These are phyloP conservation scores for Acronicta alni DNA, from an alignment of 2,888 invertebrate species.

Conservation along the genomic window DNA sequence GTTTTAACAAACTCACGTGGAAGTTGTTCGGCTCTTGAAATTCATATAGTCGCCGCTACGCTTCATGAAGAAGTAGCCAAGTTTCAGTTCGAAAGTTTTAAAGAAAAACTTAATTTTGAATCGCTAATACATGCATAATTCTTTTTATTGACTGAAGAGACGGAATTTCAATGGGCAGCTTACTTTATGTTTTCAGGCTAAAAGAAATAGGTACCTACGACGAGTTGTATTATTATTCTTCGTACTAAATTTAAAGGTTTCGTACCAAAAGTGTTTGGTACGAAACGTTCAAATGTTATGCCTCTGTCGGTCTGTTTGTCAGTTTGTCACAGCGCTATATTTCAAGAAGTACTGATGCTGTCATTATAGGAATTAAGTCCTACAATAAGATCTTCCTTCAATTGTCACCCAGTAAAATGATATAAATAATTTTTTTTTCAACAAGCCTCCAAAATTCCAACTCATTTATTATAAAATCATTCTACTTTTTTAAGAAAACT, in stretches of 20 bases:
- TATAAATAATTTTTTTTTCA: too few relatives aligned
- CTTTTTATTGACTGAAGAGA: background rate
- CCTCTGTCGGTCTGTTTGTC: too few relatives aligned
- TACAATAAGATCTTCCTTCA: too few relatives aligned
- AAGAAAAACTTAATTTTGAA: slow-evolving; percentile 48
- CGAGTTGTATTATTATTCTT: too few relatives aligned
- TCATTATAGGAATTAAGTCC: too few relatives aligned
- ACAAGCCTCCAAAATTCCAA: background rate
- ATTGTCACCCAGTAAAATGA: too few relatives aligned
- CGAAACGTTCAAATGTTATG: too few relatives aligned
- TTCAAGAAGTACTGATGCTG: too few relatives aligned
- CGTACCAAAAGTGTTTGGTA: too few relatives aligned
- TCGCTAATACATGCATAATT: slow-evolving; percentile 14
- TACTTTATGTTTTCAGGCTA: background rate
- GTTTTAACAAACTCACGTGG: slow-evolving; percentile 33
- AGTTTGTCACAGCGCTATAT: too few relatives aligned
- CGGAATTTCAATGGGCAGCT: slow-evolving; percentile 1
- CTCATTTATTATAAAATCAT: background rate
- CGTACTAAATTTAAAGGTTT: too few relatives aligned
- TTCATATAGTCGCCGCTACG: slow-evolving; percentile 38
- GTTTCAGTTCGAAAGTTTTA: slow-evolving; percentile 32
- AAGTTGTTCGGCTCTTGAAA: slow-evolving; percentile 30
- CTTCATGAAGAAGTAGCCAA: slow-evolving; percentile 40
- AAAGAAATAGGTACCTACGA: too few relatives aligned
- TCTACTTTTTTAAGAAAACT: background rate